phyloP scores from a whole-genome alignment of 2,113 vertebrate genomes.

The Chinchilla lanigera region DNA sequence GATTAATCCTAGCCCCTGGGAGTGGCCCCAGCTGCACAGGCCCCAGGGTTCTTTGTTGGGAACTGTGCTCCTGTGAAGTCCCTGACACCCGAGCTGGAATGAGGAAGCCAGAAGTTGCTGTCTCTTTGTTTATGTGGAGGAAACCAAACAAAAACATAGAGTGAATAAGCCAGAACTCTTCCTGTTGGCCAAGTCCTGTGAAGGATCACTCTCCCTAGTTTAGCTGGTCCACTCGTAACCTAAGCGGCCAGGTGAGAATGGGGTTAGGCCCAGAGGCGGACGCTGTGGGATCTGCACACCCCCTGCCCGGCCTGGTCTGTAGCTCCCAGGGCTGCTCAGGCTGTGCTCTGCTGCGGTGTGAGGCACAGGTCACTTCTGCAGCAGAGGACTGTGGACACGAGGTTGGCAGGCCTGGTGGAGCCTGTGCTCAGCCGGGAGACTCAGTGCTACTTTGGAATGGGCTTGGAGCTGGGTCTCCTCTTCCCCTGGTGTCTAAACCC shows the following conservation, averaged over 20 bases:
- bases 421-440: neutral
- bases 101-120: constrained; percentile 5
- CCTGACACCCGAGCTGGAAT: neutral
- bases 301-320: neutral
- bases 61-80: neutral
- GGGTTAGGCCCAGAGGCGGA: neutral
- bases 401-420: neutral
- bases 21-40: neutral
- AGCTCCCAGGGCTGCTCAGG: neutral
- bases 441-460: neutral
- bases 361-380: too few relatives aligned
- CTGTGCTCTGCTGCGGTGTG: too few relatives aligned
- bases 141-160: neutral
- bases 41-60: neutral
- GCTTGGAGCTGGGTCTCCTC: neutral
- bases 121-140: neutral
- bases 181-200: neutral
- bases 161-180: neutral
- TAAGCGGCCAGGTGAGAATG: neutral
- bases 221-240: neutral
- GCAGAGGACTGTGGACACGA: neutral
- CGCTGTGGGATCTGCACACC: neutral
- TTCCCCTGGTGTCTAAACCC: rapidly evolving
- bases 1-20: neutral
- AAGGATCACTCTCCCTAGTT: neutral